Conservation (phyloP, 2,113 vertebrate species). For the Anser brachyrhynchus region DNA sequence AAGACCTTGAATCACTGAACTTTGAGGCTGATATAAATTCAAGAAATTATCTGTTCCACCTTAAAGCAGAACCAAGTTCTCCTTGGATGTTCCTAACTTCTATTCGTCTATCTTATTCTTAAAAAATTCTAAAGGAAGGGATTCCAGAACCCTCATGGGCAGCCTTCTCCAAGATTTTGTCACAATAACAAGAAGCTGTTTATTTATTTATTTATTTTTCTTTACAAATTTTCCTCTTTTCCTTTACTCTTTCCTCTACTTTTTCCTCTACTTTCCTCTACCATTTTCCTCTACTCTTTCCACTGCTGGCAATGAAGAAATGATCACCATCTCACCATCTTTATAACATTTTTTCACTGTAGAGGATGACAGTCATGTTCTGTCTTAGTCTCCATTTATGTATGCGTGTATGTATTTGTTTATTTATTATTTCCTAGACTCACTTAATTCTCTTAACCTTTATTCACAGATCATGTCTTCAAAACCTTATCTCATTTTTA, state of each 20-base stretch:
- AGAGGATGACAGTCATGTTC: not conserved
- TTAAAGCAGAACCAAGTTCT: not conserved
- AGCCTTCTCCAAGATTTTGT: not conserved
- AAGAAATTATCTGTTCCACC: not conserved
- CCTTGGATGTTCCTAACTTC: not conserved
- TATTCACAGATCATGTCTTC: not conserved
- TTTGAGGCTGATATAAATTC: not conserved
- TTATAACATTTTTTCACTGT: not conserved
- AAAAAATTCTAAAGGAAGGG: not conserved
- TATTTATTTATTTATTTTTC: not conserved
- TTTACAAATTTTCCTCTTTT: not conserved
- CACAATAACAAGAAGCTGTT: not conserved
- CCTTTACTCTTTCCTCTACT: no score
- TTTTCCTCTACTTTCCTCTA: no score
- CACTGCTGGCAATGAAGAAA: not conserved
- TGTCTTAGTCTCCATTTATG: not conserved
- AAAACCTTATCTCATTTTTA: slow-evolving; percentile 21
- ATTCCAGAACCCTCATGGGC: not conserved
- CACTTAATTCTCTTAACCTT: slow-evolving; percentile 22
- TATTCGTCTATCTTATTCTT: not conserved
- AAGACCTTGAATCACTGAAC: not conserved
- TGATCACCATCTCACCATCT: not conserved
- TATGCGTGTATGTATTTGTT: no score
- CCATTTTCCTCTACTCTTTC: not conserved
- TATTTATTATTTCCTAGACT: not conserved